phyloP scores from a whole-genome alignment of 1,140 invertebrate species.

The Schlechtendalia chinensis region DNA sequence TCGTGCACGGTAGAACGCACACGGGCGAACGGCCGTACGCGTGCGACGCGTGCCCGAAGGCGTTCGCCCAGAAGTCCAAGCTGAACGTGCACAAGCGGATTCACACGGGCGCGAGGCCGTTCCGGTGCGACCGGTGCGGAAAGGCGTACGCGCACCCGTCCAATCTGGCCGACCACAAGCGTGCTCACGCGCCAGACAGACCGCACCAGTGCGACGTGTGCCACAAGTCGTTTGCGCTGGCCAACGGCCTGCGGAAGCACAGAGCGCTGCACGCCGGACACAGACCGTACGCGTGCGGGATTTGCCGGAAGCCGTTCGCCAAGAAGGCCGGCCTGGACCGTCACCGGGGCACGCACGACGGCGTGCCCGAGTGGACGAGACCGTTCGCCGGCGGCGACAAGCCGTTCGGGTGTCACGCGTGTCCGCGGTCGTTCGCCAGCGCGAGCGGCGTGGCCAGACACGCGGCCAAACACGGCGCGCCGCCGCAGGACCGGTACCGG shows the following conservation, averaged over 20 bases:
- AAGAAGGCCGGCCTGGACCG: constrained; percentile 68
- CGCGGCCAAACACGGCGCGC: constrained; percentile 66
- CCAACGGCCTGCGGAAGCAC: constrained; percentile 72
- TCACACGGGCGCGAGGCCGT: constrained; percentile 56
- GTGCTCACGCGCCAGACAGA: constrained; percentile 56
- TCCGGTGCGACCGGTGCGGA: constrained; percentile 57
- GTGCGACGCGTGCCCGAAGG: constrained; percentile 60
- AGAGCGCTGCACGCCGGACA: constrained; percentile 69
- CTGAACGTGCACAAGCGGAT: constrained; percentile 50
- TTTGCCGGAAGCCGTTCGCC: constrained; percentile 55
- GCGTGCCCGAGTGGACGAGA: constrained; percentile 54
- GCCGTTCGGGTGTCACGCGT: constrained; percentile 20
- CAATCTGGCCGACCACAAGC: constrained; percentile 48
- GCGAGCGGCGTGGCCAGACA: constrained; percentile 30
- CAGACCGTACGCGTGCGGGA: constrained; percentile 56
- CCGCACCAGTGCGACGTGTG: constrained; percentile 58
- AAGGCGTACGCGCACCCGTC: constrained; percentile 31
- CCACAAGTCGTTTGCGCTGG: constrained; percentile 56
- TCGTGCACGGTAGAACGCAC: constrained; percentile 61
- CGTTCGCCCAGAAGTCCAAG: constrained; percentile 56
- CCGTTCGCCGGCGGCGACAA: neutral
- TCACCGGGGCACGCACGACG: constrained; percentile 73
- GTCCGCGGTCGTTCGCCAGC: constrained; percentile 17
- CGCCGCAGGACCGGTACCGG: constrained; percentile 80
- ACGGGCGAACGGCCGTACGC: constrained; percentile 63